Percentiles rank a stretch among this genome's conserved stretches.
These are phyloP conservation scores for Orchesella cincta DNA, from an alignment of 1,140 invertebrate genomes.

Conservation along the genomic window DNA sequence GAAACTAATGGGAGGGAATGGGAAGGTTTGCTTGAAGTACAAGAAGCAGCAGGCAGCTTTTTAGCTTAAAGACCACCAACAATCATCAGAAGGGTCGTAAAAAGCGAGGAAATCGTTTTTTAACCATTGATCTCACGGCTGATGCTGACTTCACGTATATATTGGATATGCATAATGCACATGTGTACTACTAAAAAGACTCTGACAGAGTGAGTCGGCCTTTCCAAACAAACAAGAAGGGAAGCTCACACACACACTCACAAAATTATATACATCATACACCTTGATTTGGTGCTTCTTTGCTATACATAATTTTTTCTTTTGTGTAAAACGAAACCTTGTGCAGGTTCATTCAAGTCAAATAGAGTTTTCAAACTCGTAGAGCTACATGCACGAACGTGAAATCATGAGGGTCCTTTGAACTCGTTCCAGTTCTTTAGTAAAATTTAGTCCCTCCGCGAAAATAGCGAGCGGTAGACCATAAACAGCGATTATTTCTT, in stretches of 20 bases:
- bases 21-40: not conserved
- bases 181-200: no score
- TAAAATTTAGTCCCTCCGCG: no score
- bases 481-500: no score
- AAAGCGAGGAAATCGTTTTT: conserved; percentile 22
- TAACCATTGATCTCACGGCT: conserved; percentile 24
- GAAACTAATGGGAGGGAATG: not conserved
- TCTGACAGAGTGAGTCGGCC: conserved; percentile 8
- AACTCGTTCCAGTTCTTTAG: no score
- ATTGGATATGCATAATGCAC: not conserved
- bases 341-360: conserved; percentile 10
- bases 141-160: not conserved
- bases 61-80: conserved; percentile 26
- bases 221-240: conserved; percentile 19
- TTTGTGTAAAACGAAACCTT: not conserved
- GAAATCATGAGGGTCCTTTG: no score
- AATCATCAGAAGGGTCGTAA: conserved; percentile 24
- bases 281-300: no score
- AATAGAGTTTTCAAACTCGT: no score
- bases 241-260: not conserved
- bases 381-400: no score
- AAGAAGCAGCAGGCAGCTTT: not conserved
- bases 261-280: not conserved
- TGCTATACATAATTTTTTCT: no score
- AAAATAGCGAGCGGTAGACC: no score